Evolutionary conservation across 2,888 invertebrate species (phyloP), one percentile per base, ranked within the genome.

Genomic region (Ectemnius cavifrons): DNA sequence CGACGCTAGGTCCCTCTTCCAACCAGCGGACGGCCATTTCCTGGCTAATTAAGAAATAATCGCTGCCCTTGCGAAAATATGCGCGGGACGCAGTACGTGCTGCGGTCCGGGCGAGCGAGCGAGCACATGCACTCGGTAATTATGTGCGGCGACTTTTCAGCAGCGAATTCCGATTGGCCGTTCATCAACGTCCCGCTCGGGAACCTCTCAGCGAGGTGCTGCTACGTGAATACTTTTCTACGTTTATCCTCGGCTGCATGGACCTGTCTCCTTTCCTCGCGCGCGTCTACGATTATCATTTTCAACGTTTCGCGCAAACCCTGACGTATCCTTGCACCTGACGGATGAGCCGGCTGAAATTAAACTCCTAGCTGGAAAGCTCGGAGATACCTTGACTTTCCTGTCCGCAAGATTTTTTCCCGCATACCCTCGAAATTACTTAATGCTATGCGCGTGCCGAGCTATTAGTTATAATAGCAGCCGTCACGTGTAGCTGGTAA

Each of bases 31-130:
- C 63, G 58, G 52, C 49, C 27, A 60, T 71, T 63, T 71, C 52
- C 58, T 45, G 62, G 71, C 68, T 83, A 83, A 82, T 82, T 82
- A 78, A 81, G 79, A 73, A 79, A 75, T 83, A 81, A 81, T 76
- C 74, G 67, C 52, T 66, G 56, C 23, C 61, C 28, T 58, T 49
- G 16, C 61, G 66, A 81, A 79, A 73, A 76, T 74, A 72, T 81
- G 65, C 73, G 63, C 63, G 59, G 14, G 52, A 16, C 61, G 57
- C 37, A 37, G 56, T 70, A 66, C 67, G 61, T 69, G 63, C 46
- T 23, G 52, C 47, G 61, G 46, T 23, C 16, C 71, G 23, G 23
- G 63, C 67, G 59, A 64, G 60, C 46, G 23, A 23, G 23, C 58
- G 46, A n/a, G 45, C 72, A 70, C 68, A 68, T 71, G 66, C 66